These are phyloP conservation scores for Caenorhabditis uteleia DNA, from an alignment of 2,888 invertebrate species.

Conservation along the genomic window DNA sequence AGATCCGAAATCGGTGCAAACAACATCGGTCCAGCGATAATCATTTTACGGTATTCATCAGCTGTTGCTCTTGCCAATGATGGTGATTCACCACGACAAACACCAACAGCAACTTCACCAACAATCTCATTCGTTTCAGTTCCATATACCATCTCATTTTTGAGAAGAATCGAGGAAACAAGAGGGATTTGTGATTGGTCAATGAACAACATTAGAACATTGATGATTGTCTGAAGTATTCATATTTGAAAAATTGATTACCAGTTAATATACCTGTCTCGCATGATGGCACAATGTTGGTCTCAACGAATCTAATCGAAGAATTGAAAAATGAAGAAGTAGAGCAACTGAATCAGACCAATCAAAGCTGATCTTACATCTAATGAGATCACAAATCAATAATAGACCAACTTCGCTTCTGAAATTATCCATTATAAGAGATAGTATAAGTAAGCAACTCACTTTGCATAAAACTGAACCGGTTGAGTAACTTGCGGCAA, in stretches of 20 bases:
- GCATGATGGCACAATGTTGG: constrained; percentile 47
- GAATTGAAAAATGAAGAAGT: constrained; percentile 40
- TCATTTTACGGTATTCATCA: constrained; percentile 57
- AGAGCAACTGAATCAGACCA: constrained; percentile 50
- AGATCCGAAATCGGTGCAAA: constrained; percentile 56
- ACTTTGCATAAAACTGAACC: constrained; percentile 92
- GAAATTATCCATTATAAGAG: constrained; percentile 1
- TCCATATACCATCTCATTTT: constrained; percentile 46
- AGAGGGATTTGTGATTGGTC: constrained; percentile 38
- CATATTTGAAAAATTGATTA: neutral
- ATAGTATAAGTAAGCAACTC: neutral
- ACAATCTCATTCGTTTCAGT: constrained; percentile 14
- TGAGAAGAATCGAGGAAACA: constrained; percentile 45
- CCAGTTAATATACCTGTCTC: constrained; percentile 10
- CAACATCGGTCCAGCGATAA: constrained; percentile 46
- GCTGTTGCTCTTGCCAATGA: constrained; percentile 40
- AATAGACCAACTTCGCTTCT: constrained; percentile 53
- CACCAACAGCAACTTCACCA: constrained; percentile 21
- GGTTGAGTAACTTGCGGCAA: constrained; percentile 85
- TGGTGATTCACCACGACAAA: constrained; percentile 40
- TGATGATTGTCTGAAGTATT: constrained; percentile 79
- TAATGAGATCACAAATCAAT: constrained; percentile 45
- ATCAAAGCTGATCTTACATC: constrained; percentile 39
- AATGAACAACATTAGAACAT: constrained; percentile 81
- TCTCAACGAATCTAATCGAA: constrained; percentile 44